Evolutionary conservation across 2,113 vertebrate species (phyloP).

Genomic region (Pterocles orientalis): DNA sequence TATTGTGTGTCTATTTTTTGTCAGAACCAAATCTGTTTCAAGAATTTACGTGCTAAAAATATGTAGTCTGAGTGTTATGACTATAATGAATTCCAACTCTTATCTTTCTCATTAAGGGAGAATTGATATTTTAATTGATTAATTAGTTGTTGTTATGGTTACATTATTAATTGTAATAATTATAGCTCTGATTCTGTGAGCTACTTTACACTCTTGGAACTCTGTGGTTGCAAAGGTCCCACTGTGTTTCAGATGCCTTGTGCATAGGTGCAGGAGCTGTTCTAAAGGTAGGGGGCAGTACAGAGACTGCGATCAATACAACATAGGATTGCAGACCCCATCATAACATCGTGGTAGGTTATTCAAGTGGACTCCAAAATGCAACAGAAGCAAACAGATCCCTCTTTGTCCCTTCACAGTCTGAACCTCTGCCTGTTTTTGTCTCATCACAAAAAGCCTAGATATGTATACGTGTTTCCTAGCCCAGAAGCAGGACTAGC

Average conservation of each 20-base stretch:
- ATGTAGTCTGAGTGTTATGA: constrained; percentile 5
- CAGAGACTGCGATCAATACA: not conserved
- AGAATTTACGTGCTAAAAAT: not conserved
- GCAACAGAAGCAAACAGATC: not conserved
- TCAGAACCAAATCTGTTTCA: constrained; percentile 32
- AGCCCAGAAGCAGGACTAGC: not conserved
- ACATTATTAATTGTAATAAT: constrained; percentile 6
- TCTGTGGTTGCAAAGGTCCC: not conserved
- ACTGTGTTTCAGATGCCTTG: accelerated
- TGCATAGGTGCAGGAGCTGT: not conserved
- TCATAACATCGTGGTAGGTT: not conserved
- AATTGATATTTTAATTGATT: constrained; percentile 23
- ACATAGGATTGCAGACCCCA: not conserved
- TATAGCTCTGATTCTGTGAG: not conserved
- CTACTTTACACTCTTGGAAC: not conserved
- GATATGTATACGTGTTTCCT: not conserved
- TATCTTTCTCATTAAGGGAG: not conserved
- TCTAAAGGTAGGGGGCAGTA: not conserved
- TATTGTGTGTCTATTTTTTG: constrained; percentile 34
- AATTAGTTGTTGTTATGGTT: constrained; percentile 35
- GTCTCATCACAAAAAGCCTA: not conserved
- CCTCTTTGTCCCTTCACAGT: not conserved
- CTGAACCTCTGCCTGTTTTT: not conserved
- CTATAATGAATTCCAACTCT: constrained; percentile 34
- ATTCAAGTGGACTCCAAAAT: not conserved